Evolutionary conservation across 2,113 vertebrate genomes (phyloP).

Genomic region (Chaetodon auriga): DNA sequence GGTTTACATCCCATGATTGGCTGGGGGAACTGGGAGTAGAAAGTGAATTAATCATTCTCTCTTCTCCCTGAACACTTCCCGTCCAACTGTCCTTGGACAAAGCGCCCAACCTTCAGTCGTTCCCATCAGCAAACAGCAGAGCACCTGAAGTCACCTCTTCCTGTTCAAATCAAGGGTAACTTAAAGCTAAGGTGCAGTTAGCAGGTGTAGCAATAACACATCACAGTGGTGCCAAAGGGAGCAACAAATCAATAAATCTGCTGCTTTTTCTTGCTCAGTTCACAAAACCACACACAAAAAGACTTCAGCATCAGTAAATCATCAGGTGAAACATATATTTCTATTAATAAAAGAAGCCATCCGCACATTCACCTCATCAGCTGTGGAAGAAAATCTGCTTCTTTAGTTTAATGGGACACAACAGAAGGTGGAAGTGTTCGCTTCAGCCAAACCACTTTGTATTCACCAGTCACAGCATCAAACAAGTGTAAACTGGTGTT

Average conservation of each 20-base stretch:
- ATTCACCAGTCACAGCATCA: neutral
- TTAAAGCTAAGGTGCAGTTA: neutral
- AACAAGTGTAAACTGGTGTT: neutral
- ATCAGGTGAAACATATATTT: neutral
- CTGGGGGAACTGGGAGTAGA: conserved; percentile 7
- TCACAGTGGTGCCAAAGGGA: neutral
- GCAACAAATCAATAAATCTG: neutral
- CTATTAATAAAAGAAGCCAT: neutral
- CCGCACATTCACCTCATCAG: neutral
- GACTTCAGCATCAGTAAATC: neutral
- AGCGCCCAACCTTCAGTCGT: neutral
- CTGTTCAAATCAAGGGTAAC: neutral
- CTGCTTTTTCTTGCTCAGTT: neutral
- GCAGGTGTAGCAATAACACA: neutral
- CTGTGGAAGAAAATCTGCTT: neutral
- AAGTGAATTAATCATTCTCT: neutral
- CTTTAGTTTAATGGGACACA: neutral
- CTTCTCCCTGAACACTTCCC: neutral
- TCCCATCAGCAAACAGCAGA: neutral
- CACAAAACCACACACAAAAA: neutral
- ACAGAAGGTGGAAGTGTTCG: neutral
- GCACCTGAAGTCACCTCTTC: neutral
- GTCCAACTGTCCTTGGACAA: conserved; percentile 8
- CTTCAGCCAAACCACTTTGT: neutral
- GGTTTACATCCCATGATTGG: neutral